Base-by-base conservation (phyloP, 2,113 vertebrate species). In the Trematocara macrostoma region DNA sequence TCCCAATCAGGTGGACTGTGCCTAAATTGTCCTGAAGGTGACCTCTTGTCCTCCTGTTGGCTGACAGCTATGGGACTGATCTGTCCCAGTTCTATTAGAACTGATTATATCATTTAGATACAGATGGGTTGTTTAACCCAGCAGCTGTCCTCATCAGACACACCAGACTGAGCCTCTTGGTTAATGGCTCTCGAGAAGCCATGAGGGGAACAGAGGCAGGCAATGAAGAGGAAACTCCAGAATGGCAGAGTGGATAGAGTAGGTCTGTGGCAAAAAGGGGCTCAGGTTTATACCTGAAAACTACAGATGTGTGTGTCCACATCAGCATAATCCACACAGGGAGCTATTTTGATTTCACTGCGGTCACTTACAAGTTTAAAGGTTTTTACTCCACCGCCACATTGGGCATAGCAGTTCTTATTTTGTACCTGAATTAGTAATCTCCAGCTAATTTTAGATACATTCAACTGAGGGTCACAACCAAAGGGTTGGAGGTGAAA, bases 91-190 rank as follows among this genome's bases (percentile, higher is more conserved):
- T 91, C 92, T 88, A 93, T 95, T 93, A 94, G 87, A 74, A 92
- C 89, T 93, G 94, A 95, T 95, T 90, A 89, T 85, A 85, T 93
- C 91, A 92, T 94, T 95, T 93, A 88, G 90, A 91, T 92, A 91
- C 92, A 94, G 93, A 93, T 94, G 93, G 92, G 92, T 86, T 76
- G 57, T 94, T 95, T 94, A 94, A 93, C 90, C 86, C 90, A 93
- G 92, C 95, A 95, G 92, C 93, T 95, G 94, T 94, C 90, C 89
- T 92, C 93, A 92, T 93, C 93, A 93, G 85, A 91, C 84, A 55
- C 92, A 92, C 78, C 87, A 94, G 91, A 89, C 90, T 90, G 86
- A 92, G 88, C 88, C 85, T 86, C 78, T 78, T 87, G 81, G 86
- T 87, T 95, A 93, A 95, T 95, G 91, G 85, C 85, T 87, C 89